Percentiles rank a stretch among this genome's conserved stretches.
Conservation (phyloP, 2,113 vertebrate genomes). For the Osmerus mordax region DNA sequence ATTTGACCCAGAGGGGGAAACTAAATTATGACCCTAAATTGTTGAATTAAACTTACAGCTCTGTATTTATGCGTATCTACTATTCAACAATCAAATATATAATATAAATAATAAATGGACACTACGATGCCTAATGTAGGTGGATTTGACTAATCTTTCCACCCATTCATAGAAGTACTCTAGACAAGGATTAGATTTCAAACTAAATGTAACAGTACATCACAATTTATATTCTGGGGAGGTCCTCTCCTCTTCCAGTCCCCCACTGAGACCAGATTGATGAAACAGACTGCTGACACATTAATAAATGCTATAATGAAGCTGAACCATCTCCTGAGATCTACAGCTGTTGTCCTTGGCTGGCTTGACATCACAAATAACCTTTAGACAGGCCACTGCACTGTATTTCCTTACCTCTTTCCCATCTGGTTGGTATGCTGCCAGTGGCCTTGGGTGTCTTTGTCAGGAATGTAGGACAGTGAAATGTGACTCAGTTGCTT, state of each 20-base stretch:
- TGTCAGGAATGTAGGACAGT: constrained; percentile 3
- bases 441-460: neutral
- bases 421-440: neutral
- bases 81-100: too few species aligned
- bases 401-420: neutral
- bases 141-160: neutral
- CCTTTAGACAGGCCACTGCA: neutral
- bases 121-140: too few species aligned
- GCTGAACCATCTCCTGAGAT: constrained; percentile 18
- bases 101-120: too few species aligned
- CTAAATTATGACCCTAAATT: too few species aligned
- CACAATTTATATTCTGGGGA: neutral
- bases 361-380: neutral
- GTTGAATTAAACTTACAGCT: too few species aligned
- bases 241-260: neutral
- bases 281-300: neutral
- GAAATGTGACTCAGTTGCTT: neutral
- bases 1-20: too few species aligned
- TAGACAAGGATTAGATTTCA: neutral
- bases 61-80: too few species aligned
- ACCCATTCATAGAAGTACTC: neutral
- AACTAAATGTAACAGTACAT: neutral
- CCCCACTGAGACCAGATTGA: neutral
- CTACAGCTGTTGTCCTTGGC: constrained; percentile 18
- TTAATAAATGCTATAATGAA: neutral